Evolutionary conservation across 2,888 invertebrate genomes (phyloP), one percentile per base, ranked within the genome.

Genomic region (Chrysolina oricalcia): DNA sequence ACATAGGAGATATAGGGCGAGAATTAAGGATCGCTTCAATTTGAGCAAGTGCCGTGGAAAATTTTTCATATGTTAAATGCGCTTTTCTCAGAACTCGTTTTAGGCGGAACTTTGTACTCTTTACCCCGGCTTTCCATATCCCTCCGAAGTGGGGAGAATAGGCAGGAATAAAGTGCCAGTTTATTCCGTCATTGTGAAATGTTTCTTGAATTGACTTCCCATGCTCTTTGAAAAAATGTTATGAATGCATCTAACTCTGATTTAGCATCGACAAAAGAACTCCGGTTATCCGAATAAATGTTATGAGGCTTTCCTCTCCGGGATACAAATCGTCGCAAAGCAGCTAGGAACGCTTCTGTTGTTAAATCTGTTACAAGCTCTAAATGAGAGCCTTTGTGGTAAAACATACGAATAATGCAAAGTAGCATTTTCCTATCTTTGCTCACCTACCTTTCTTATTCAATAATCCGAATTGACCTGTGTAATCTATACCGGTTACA

Each of bases 1-100:
- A 40, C 40, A 40, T 40, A 10, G 40, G 40, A 8, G 40, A 40
- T 40, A 40, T 27, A 70, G 85, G 85, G 41, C 84, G 64, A 10
- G 81, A 84, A 77, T 86, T 85, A 13, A 85, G 66, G 21, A 78
- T 70, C 1, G 83, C 81, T 73, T 84, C 82, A 27, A 84, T 79
- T 71, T 83, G 80, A 13, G 70, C 70, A 9, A 81, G 21, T 4
- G 83, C 41, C 0, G 83, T 85, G 17, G 62, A 56, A 41, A 85
- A 78, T 63, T 86, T 81, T 69, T 84, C 81, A 65, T 76, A 82
- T 5, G 80, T 83, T 4, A 84, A 62, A 19, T 50, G 70, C n/a
- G 53, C 53, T 40, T 79, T 73, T 8, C 83, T 81, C 13, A 84
- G 65, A 8, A 83, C 59, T 21, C 72, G 46, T 41, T 72, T 66